Conservation (phyloP, 2,888 invertebrate genomes). For the Linyphia triangularis region DNA sequence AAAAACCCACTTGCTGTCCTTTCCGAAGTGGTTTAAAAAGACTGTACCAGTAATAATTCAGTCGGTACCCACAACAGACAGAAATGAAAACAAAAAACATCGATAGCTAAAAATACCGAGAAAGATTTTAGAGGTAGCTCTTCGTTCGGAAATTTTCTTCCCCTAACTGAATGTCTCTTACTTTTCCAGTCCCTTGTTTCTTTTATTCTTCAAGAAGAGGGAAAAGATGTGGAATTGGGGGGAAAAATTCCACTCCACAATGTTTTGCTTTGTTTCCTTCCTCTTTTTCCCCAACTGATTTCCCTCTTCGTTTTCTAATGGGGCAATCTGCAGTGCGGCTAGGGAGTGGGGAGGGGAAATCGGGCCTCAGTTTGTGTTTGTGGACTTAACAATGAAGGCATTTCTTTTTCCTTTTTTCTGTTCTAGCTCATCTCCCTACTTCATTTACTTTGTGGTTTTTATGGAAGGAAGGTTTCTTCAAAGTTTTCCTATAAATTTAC, state of each 20-base stretch:
- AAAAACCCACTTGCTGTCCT: constrained; percentile 1
- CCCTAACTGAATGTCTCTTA: constrained; percentile 68
- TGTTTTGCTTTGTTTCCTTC: constrained; percentile 51
- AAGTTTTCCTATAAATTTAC: neutral
- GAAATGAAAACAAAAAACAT: constrained; percentile 26
- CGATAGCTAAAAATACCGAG: constrained; percentile 50
- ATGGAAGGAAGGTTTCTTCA: neutral
- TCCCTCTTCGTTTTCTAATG: constrained; percentile 67
- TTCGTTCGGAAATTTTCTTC: constrained; percentile 59
- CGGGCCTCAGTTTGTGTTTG: constrained; percentile 64
- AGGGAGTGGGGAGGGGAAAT: constrained; percentile 32
- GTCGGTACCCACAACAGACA: constrained; percentile 19
- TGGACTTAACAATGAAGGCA: constrained; percentile 65
- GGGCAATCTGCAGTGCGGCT: constrained; percentile 53
- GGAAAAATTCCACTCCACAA: constrained; percentile 31
- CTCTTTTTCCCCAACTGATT: constrained; percentile 44
- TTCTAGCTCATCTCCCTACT: neutral
- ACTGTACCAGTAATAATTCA: constrained; percentile 54
- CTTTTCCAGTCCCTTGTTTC: constrained; percentile 29
- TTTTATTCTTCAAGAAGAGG: constrained; percentile 54
- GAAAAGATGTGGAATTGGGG: neutral
- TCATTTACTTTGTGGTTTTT: neutral
- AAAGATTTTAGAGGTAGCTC: constrained; percentile 47
- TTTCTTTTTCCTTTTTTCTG: constrained; percentile 1
- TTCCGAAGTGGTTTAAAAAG: constrained; percentile 38